Base-by-base conservation (phyloP, 92 coral and sea anemone species). In the Ricordea florida region DNA sequence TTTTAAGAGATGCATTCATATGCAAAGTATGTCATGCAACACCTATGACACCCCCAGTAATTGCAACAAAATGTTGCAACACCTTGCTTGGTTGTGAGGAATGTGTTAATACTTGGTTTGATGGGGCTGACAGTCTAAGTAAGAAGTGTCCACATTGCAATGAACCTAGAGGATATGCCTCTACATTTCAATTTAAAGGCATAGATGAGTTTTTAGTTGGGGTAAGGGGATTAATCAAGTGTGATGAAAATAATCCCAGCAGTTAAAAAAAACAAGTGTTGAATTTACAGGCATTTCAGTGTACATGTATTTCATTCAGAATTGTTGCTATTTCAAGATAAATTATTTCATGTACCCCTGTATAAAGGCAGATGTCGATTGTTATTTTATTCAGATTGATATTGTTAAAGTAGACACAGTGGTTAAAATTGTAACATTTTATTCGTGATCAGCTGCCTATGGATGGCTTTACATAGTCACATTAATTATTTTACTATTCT, bases 131-230 rank as follows among this genome's bases (percentile, higher is more conserved):
- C 7, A 66, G 88, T 24, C 62, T 81, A n/a, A 81, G 81, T 57
- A 81, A 87, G 77, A 87, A 81, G 34, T 87, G 88, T 52, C 88
- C 81, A 29, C 59, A 87, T 45, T 81, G 92, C 66, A 76, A 62
- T 68, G 85, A 75, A 52, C 85, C 88, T 8, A 67, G 88, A 60
- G 92, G 85, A 7, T 75, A 81, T 81, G 81, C 88, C 42, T 81
- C 46, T 37, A 74, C 85, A 5, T 76, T 60, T 65, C 88, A 87
- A 16, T 87, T 81, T 47, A 81, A 87, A 37, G 92, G 85, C 5
- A 30, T 87, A 42, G 77, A 75, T 74, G 88, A 87, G n/a, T 81
- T 87, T 65, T 62, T 87, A 9, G 68, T 15, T 67, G 87, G 80
- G 21, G 62, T 81, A 26, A 71, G 66, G 37, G 51, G 13, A 1